Evolutionary conservation across 2,888 invertebrate species (phyloP).

Genomic region (Drosophila sordidula): DNA sequence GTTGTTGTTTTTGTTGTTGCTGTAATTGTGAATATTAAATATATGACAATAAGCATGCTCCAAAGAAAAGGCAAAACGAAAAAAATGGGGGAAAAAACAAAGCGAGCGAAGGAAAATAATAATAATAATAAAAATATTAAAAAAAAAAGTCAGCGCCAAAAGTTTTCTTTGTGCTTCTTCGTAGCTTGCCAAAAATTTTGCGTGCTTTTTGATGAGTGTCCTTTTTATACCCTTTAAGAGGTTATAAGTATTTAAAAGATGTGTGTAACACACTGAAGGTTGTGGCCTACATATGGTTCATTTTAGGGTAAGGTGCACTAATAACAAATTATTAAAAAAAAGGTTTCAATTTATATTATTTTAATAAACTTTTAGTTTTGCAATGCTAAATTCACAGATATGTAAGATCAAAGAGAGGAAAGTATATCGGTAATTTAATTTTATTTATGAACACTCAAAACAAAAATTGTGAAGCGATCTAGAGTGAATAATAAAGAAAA

Average conservation of each 20-base stretch:
- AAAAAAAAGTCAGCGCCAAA: slow-evolving; percentile 34
- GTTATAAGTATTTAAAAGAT: background rate
- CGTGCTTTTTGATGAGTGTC: slow-evolving; percentile 2
- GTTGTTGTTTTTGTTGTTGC: slow-evolving; percentile 27
- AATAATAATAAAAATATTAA: slow-evolving; percentile 10
- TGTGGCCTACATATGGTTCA: too few relatives aligned
- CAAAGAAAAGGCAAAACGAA: slow-evolving; percentile 8
- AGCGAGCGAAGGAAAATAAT: slow-evolving; percentile 6
- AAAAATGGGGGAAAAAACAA: slow-evolving; percentile 4
- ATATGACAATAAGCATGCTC: slow-evolving; percentile 45
- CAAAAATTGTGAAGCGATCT: too few relatives aligned
- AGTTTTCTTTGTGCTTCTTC: slow-evolving; percentile 23
- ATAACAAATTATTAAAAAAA: too few relatives aligned
- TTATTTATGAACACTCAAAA: too few relatives aligned
- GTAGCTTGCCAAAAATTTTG: slow-evolving; percentile 17
- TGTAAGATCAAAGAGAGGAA: too few relatives aligned
- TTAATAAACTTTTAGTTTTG: too few relatives aligned
- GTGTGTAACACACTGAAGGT: too few relatives aligned
- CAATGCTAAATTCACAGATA: too few relatives aligned
- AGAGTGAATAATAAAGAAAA: too few relatives aligned
- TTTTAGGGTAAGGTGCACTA: too few relatives aligned
- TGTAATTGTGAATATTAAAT: slow-evolving; percentile 75
- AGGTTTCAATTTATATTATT: too few relatives aligned
- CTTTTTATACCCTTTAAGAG: slow-evolving; percentile 9
- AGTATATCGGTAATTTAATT: too few relatives aligned